These are phyloP conservation scores for Lysandra coridon DNA, from an alignment of 2,888 invertebrate genomes.

Conservation along the genomic window DNA sequence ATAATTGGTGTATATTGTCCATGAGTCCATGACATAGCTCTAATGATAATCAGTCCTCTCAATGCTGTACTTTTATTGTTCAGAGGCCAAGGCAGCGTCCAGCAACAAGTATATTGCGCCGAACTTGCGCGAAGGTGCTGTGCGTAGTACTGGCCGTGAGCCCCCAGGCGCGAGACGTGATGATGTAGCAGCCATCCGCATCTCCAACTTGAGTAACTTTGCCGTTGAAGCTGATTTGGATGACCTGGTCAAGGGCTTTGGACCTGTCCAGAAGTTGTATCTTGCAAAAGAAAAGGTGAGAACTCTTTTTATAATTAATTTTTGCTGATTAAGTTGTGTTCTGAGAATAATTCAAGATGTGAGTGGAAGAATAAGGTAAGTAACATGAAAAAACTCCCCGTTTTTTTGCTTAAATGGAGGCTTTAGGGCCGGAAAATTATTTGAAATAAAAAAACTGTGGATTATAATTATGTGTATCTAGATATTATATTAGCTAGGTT, in stretches of 20 bases:
- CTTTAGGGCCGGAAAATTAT: too few species aligned
- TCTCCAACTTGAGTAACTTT: constrained; percentile 98
- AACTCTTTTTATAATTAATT: neutral
- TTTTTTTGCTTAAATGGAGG: too few species aligned
- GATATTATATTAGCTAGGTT: too few species aligned
- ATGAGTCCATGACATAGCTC: neutral
- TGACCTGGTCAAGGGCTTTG: constrained; percentile 96
- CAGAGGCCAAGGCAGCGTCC: constrained; percentile 71
- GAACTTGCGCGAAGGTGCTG: constrained; percentile 91
- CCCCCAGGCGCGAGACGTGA: constrained; percentile 87
- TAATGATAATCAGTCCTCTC: neutral
- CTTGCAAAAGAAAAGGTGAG: constrained; percentile 94
- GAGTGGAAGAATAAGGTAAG: too few species aligned
- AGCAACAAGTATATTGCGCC: constrained; percentile 92
- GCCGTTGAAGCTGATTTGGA: constrained; percentile 97
- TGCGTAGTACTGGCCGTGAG: constrained; percentile 83
- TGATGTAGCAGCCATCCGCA: constrained; percentile 95
- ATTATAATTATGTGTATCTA: too few species aligned
- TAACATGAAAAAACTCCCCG: too few species aligned
- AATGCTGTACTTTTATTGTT: neutral
- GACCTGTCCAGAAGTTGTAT: constrained; percentile 95
- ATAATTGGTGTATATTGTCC: too few species aligned
- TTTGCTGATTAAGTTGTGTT: neutral
- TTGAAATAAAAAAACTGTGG: too few species aligned
- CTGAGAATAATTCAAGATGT: too few species aligned